These are phyloP conservation scores for Nowickia ferox DNA, from an alignment of 2,888 invertebrate genomes.

Conservation along the genomic window DNA sequence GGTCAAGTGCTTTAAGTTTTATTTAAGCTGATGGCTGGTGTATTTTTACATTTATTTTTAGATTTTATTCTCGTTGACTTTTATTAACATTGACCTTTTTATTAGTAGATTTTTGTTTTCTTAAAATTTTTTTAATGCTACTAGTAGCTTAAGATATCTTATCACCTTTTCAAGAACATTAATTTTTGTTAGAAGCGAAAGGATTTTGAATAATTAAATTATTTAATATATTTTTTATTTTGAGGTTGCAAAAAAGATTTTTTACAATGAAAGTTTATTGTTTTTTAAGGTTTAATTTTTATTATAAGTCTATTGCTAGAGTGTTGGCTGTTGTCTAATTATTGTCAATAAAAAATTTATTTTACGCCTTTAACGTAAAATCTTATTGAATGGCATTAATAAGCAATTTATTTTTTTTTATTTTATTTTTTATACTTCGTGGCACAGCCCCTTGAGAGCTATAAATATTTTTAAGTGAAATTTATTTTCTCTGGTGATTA, in stretches of 20 bases:
- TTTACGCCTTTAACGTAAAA: no score
- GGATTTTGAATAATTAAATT: constrained; percentile 22
- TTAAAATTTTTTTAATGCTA: constrained; percentile 4
- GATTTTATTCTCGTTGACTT: neutral
- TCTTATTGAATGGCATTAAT: no score
- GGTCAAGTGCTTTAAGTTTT: constrained; percentile 51
- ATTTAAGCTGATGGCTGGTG: neutral
- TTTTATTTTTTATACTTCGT: no score
- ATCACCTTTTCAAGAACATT: constrained; percentile 18
- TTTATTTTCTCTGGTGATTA: no score
- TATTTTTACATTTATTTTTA: neutral
- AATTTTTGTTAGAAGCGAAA: neutral
- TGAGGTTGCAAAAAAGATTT: neutral
- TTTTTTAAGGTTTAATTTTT: constrained; percentile 3
- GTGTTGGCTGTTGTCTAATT: no score
- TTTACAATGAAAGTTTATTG: constrained; percentile 25
- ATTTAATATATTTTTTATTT: constrained; percentile 41
- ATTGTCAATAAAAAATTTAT: no score
- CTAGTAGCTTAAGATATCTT: constrained; percentile 17
- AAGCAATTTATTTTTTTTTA: no score
- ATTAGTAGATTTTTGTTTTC: neutral
- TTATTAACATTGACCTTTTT: constrained; percentile 50
- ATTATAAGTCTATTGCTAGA: no score
- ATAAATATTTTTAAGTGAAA: no score
- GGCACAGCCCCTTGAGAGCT: no score